Percentiles rank a stretch among this genome's conserved stretches.
Conservation (phyloP, 1,140 invertebrate genomes). For the Drosophila sp. region DNA sequence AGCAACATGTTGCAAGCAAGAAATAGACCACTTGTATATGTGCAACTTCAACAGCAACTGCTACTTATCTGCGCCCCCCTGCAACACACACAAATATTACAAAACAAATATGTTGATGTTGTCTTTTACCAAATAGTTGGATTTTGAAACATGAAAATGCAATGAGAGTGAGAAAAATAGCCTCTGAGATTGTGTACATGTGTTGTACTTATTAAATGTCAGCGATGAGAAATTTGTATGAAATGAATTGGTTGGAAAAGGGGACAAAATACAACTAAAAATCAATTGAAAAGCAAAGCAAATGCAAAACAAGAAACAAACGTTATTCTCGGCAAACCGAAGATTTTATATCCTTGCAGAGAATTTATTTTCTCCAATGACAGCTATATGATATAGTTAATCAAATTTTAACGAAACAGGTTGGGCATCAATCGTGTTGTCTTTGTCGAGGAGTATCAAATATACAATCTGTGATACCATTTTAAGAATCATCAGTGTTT, state of each 20-base stretch:
- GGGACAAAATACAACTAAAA: slow-evolving; percentile 22
- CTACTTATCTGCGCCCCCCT: slow-evolving; percentile 59
- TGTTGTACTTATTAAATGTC: slow-evolving; percentile 17
- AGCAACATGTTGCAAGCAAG: slow-evolving; percentile 25
- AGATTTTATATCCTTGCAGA: too few species aligned
- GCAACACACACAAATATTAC: slow-evolving; percentile 58
- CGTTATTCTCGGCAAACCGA: too few species aligned
- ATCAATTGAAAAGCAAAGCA: slow-evolving; percentile 17
- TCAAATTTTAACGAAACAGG: too few species aligned
- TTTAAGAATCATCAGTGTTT: too few species aligned
- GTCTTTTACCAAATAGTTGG: slow-evolving; percentile 14
- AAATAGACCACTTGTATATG: slow-evolving; percentile 23
- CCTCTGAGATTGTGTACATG: slow-evolving; percentile 40
- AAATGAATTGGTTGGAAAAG: not conserved
- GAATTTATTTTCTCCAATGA: too few species aligned
- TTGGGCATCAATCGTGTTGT: too few species aligned
- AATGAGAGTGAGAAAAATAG: slow-evolving; percentile 38
- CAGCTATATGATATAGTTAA: too few species aligned
- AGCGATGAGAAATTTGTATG: not conserved
- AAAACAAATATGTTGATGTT: slow-evolving; percentile 11
- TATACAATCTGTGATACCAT: too few species aligned
- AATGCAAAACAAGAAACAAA: slow-evolving; percentile 29
- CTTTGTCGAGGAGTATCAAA: too few species aligned
- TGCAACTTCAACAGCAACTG: slow-evolving; percentile 38
- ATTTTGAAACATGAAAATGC: slow-evolving; percentile 14